Conservation (phyloP, 2,888 invertebrate genomes). For the Campopleginae sp. region DNA sequence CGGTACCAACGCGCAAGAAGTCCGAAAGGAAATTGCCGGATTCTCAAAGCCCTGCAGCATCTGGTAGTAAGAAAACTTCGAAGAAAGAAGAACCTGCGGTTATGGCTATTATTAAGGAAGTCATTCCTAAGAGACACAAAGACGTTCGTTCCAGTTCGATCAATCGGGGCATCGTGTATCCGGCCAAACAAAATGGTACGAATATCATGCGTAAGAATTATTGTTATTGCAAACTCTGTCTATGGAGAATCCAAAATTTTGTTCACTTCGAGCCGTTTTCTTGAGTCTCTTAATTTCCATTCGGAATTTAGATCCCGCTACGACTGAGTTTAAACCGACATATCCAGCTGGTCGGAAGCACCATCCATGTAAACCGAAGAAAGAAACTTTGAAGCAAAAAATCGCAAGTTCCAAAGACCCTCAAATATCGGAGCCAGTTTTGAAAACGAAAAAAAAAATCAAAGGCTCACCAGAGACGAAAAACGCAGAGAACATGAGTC, state of each 20-base stretch:
- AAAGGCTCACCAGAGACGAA: constrained; percentile 26
- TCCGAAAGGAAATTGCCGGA: constrained; percentile 64
- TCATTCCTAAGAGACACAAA: constrained; percentile 51
- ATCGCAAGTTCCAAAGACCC: constrained; percentile 25
- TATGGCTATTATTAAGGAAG: constrained; percentile 61
- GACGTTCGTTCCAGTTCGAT: constrained; percentile 42
- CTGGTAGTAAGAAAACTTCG: constrained; percentile 40
- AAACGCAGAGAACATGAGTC: constrained; percentile 49
- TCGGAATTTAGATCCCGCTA: constrained; percentile 18
- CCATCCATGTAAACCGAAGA: constrained; percentile 14
- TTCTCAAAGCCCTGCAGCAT: constrained; percentile 33
- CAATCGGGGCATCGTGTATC: constrained; percentile 33
- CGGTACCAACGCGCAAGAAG: constrained; percentile 71
- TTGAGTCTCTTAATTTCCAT: neutral
- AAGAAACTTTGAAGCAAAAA: neutral
- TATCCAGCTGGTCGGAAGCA: constrained; percentile 1
- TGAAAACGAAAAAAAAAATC: constrained; percentile 35
- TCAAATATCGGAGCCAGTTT: constrained; percentile 10
- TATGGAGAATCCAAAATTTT: neutral
- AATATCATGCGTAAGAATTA: neutral
- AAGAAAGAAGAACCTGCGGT: constrained; percentile 55
- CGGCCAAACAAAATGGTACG: constrained; percentile 43
- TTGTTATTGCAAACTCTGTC: neutral
- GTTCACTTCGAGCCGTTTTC: neutral
- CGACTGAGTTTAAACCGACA: constrained; percentile 11